Evolutionary conservation across 2,113 vertebrate genomes (phyloP), one percentile per base, ranked within the genome.

Genomic region (Tinamus guttatus): DNA sequence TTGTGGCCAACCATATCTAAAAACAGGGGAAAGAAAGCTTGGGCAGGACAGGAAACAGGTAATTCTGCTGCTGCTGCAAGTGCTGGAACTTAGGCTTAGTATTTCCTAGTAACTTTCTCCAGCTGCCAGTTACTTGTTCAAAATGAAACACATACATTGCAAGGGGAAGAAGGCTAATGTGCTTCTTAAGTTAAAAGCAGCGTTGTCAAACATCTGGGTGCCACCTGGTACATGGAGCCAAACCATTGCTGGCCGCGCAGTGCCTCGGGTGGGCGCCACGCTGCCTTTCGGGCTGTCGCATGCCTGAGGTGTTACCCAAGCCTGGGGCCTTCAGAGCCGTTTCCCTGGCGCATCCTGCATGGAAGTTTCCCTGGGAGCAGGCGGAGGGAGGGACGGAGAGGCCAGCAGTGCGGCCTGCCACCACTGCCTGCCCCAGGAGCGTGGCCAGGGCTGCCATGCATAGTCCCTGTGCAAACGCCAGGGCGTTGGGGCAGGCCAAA

Each of bases 71-170:
- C 86, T 65, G 43, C 89, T 94, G 77, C 88, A 87, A 95, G 41
- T 41, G 24, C 83, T 90, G 83, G 80, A 93, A 82, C 87, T 87
- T 65, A 87, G 95, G 45, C 30, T 4, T 56, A 70, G 49, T 20
- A 65, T 93, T 94, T 93, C 85, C 90, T 93, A 93, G 84, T 94
- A 96, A 96, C 51, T 85, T 87, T 90, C 81, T 93, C 67, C 90
- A 94, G 88, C 94, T 93, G 93, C 78, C 81, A 58, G 49, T 92
- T 93, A 60, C 67, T 92, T 87, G 54, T 80, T 94, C 83, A 87
- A 96, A 96, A 96, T 95, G 90, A 96, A 97, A 97, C 94, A 95
- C 95, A 92, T 95, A 92, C 19, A 93, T 62, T 81, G 32, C 16
- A 63, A 17, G 63, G 56, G 43, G 19, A 87, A 93, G 90, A 69